Evolutionary conservation across 2,888 invertebrate species (phyloP).

Genomic region (Quadriops clusia): DNA sequence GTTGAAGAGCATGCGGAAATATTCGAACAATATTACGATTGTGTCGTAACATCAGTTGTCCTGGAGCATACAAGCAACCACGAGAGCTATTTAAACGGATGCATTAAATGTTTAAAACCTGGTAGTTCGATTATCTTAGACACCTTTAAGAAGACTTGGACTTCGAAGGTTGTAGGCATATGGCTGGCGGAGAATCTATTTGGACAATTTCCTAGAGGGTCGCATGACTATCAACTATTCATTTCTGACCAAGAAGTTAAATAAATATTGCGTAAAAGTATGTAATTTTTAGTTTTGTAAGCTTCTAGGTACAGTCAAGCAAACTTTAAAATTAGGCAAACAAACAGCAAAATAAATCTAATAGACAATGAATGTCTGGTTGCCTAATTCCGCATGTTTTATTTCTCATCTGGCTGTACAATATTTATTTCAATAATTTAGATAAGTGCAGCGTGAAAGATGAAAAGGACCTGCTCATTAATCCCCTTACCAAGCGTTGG

Average conservation of each 20-base stretch:
- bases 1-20: slow-evolving; percentile 47
- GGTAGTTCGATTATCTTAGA: slow-evolving; percentile 60
- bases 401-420: too few relatives aligned
- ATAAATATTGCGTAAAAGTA: slow-evolving; percentile 52
- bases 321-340: too few relatives aligned
- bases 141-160: slow-evolving; percentile 48
- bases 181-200: slow-evolving; percentile 67
- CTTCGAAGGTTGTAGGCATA: slow-evolving; percentile 60
- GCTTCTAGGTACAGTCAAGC: too few relatives aligned
- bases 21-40: slow-evolving; percentile 47
- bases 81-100: slow-evolving; percentile 55
- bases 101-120: slow-evolving; percentile 45
- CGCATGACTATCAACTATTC: slow-evolving; percentile 87
- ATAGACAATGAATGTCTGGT: too few relatives aligned
- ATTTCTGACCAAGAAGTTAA: slow-evolving; percentile 64
- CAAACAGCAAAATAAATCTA: too few relatives aligned
- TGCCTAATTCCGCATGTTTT: too few relatives aligned
- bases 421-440: too few relatives aligned
- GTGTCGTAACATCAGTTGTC: slow-evolving; percentile 78
- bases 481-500: slow-evolving; percentile 65
- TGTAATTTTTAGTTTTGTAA: slow-evolving; percentile 42
- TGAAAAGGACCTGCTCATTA: slow-evolving; percentile 67
- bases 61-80: slow-evolving; percentile 77
- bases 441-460: slow-evolving; percentile 59
- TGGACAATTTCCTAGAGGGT: slow-evolving; percentile 63